Conservation (phyloP, 2,797 vertebrate species). For the Knipowitschia caucasica region DNA sequence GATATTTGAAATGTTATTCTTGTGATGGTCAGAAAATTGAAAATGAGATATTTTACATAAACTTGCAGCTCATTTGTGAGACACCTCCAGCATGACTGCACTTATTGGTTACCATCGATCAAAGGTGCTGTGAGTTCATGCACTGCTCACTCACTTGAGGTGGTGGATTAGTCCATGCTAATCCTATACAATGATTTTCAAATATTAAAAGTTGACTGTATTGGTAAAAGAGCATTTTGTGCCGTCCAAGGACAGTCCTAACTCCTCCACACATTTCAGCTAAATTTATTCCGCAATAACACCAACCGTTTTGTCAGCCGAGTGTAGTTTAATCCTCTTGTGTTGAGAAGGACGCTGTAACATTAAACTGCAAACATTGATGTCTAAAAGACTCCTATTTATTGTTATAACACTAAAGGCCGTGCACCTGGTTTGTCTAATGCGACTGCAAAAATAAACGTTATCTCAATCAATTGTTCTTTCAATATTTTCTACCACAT, state of each 20-base stretch:
- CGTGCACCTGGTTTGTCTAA: too few species aligned
- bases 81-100: slow-evolving; percentile 19
- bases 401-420: neutral
- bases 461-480: neutral
- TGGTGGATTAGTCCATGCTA: slow-evolving; percentile 16
- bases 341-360: neutral
- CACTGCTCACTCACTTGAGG: slow-evolving; percentile 12
- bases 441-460: neutral
- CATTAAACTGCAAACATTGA: too few species aligned
- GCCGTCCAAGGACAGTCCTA: neutral
- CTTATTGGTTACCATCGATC: slow-evolving; percentile 18
- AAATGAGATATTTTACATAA: too few species aligned
- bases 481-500: neutral
- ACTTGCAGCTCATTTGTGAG: too few species aligned
- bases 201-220: neutral
- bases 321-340: neutral
- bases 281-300: neutral
- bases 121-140: slow-evolving; percentile 17
- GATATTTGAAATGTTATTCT: too few species aligned
- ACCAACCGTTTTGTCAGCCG: neutral
- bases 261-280: neutral
- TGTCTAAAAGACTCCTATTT: neutral
- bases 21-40: too few species aligned
- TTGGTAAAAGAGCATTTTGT: neutral
- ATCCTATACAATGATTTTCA: neutral